A percentile compares a stretch with the other conserved stretches of the same genome.
These are phyloP conservation scores for Epinotia brunnichana DNA, from an alignment of 2,888 invertebrate species.

Conservation along the genomic window DNA sequence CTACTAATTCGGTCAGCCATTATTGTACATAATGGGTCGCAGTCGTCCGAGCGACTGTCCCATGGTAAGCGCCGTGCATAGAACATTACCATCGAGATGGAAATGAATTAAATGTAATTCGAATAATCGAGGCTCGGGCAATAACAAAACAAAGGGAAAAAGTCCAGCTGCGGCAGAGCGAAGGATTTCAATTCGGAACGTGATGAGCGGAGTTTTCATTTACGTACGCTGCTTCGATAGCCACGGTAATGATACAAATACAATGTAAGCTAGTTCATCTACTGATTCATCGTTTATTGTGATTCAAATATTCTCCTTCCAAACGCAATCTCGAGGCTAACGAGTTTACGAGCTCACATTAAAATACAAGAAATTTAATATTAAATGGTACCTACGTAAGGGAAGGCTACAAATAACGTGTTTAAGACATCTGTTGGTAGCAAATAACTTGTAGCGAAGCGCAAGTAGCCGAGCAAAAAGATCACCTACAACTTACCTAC, in stretches of 20 bases:
- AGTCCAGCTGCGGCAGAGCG: constrained; percentile 74
- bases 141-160: constrained; percentile 81
- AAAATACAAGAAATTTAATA: constrained; percentile 16
- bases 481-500: constrained; percentile 57
- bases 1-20: not conserved
- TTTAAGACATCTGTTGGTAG: constrained; percentile 40
- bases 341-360: constrained; percentile 19
- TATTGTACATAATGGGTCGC: constrained; percentile 41
- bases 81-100: constrained; percentile 75
- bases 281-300: constrained; percentile 26
- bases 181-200: constrained; percentile 84
- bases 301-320: constrained; percentile 5
- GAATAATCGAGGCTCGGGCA: constrained; percentile 79
- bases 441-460: constrained; percentile 39
- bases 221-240: constrained; percentile 66
- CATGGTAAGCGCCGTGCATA: constrained; percentile 51
- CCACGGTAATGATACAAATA: constrained; percentile 59
- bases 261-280: constrained; percentile 38
- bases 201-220: constrained; percentile 82
- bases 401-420: constrained; percentile 30
- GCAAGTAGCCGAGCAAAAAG: constrained; percentile 42
- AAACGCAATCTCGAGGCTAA: constrained; percentile 4
- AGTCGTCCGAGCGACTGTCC: constrained; percentile 51
- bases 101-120: constrained; percentile 83
- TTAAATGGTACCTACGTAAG: constrained; percentile 23